Evolutionary conservation across 2,888 invertebrate genomes (phyloP).

Genomic region (Yponomeuta evonymella): DNA sequence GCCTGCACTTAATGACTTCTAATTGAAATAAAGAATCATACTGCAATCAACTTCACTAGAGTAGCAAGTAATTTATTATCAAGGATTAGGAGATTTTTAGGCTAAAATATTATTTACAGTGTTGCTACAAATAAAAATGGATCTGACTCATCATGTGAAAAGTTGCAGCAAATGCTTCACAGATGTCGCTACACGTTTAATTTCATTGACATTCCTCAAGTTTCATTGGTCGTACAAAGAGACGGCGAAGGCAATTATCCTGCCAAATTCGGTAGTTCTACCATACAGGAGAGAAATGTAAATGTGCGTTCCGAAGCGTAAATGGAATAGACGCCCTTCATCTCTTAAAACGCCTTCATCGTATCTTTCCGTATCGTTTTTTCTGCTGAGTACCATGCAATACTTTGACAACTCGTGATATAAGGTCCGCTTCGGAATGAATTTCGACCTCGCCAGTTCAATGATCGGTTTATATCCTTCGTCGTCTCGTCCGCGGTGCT

Average conservation of each 20-base stretch:
- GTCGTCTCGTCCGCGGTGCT: slow-evolving; percentile 39
- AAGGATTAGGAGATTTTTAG: not conserved
- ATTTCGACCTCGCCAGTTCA: slow-evolving; percentile 40
- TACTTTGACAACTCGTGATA: not conserved
- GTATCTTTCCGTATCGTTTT: not conserved
- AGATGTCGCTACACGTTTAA: slow-evolving; percentile 22
- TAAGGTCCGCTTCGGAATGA: slow-evolving; percentile 5
- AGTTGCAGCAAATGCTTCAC: slow-evolving; percentile 5
- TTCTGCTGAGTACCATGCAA: not conserved
- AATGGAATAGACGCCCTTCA: slow-evolving; percentile 10
- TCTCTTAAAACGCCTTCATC: not conserved
- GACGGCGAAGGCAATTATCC: slow-evolving; percentile 46
- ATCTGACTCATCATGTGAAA: slow-evolving; percentile 3
- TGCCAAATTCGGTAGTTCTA: slow-evolving; percentile 43
- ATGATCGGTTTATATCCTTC: slow-evolving; percentile 28
- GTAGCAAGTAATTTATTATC: not conserved
- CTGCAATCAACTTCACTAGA: not conserved
- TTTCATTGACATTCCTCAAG: not conserved
- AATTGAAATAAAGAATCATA: no score
- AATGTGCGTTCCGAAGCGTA: slow-evolving; percentile 36
- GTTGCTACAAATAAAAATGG: slow-evolving; percentile 18
- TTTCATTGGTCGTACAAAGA: slow-evolving; percentile 42
- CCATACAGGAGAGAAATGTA: slow-evolving; percentile 45
- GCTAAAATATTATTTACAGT: slow-evolving; percentile 15
- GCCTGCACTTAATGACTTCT: no score